These are phyloP conservation scores for Drosophila austrosaltans DNA, from an alignment of 2,888 invertebrate species.

Conservation along the genomic window DNA sequence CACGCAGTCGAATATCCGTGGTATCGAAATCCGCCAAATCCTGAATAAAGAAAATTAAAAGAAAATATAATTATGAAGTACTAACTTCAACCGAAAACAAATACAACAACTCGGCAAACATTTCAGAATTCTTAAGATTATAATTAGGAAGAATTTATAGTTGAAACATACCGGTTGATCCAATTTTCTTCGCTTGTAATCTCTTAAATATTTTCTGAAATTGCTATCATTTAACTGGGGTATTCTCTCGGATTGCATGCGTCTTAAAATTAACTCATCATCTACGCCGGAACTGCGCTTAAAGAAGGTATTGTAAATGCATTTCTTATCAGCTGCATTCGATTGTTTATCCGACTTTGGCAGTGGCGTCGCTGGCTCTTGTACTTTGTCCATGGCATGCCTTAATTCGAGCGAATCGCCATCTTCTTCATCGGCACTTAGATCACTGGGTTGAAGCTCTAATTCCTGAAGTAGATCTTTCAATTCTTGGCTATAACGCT, in stretches of 20 bases:
- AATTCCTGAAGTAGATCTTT: slow-evolving; percentile 88
- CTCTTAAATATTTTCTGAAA: slow-evolving; percentile 87
- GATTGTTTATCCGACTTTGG: slow-evolving; percentile 46
- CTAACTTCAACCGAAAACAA: too few relatives aligned
- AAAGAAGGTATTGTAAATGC: slow-evolving; percentile 79
- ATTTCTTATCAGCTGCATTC: slow-evolving; percentile 74
- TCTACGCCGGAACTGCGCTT: slow-evolving; percentile 65
- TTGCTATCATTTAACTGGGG: slow-evolving; percentile 71
- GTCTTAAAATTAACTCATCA: slow-evolving; percentile 73
- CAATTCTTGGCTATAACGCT: slow-evolving; percentile 86
- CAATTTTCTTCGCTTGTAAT: slow-evolving; percentile 89
- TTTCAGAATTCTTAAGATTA: too few relatives aligned
- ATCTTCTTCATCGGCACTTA: slow-evolving; percentile 87
- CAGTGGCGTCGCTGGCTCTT: slow-evolving; percentile 19
- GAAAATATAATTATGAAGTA: too few relatives aligned
- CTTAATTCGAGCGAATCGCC: slow-evolving; percentile 41
- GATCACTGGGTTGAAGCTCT: slow-evolving; percentile 84
- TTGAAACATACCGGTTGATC: slow-evolving; percentile 86
- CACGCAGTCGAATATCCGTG: slow-evolving; percentile 90
- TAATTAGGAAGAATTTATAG: too few relatives aligned
- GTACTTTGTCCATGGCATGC: slow-evolving; percentile 24
- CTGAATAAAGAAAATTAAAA: slow-evolving; percentile 82
- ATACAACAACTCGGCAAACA: too few relatives aligned
- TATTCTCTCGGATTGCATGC: slow-evolving; percentile 63
- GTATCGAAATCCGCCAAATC: slow-evolving; percentile 91